Evolutionary conservation across 2,888 invertebrate species (phyloP), one percentile per base, ranked within the genome.

Genomic region (Fragum fragum): DNA sequence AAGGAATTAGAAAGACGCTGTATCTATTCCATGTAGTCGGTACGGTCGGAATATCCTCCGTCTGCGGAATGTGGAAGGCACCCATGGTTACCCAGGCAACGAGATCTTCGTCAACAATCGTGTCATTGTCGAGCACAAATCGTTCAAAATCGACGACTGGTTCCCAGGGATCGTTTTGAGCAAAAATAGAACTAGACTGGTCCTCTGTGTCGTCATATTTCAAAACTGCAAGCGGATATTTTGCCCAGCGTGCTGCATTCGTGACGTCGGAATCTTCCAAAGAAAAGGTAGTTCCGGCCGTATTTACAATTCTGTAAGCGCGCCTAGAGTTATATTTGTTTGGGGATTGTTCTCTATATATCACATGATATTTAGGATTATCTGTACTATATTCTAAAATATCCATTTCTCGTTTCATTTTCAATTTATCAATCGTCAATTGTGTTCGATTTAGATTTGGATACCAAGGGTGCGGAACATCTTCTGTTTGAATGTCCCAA

Each of bases 11-110:
- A 53, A 85, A 83, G 76, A 93, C 83, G 42, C 83, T 83, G 59
- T 89, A 86, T 63, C 89, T 87, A 47, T 87, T 89, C 18, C 83
- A 88, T 5, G 90, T 77, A 3, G 92, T 93, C 39, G 92, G 82
- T 7, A 87, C 90, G 29, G 91, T 86, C 0, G 93, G 93, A 9
- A 91, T 90, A 81, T 93, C 93, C 73, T 93, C 93, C 3, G 92
- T 90, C 53, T 89, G 89, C 2, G 93, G 93, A 32, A 93, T 89
- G 74, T 92, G 91, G 69, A 88, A 86, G 16, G 83, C 75, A 1
- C 92, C 93, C 55, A 92, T 76, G 1, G 93, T 91, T 28, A 92
- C 85, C 93, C 93, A 93, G 52, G 88, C 88, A n/a, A 93, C 91
- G 14, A 93, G 83, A 72, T 93, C 93, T 77, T 90, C 88, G 74